Evolutionary conservation across 1,140 invertebrate genomes (phyloP).

Genomic region (Drosophila bocki): DNA sequence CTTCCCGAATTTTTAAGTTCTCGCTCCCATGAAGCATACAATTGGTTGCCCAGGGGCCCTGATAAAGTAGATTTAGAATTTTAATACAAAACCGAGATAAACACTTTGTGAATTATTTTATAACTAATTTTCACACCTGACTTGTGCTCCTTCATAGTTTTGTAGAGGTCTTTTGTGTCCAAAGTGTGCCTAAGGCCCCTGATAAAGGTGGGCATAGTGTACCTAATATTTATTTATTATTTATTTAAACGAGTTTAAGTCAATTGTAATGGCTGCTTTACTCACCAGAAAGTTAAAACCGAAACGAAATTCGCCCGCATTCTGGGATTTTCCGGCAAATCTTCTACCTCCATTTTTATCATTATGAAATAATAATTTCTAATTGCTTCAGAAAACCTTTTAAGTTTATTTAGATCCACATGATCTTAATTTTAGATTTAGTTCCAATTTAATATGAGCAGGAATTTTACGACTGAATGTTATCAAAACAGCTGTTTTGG

Average conservation of each 20-base stretch:
- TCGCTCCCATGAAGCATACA: conserved; percentile 62
- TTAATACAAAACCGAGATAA: neutral
- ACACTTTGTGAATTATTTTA: neutral
- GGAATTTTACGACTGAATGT: neutral
- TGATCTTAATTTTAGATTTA: neutral
- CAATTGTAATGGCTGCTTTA: neutral
- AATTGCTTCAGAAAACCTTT: neutral
- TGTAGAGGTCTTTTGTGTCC: conserved; percentile 86
- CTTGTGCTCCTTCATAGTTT: conserved; percentile 87
- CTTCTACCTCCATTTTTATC: conserved; percentile 65
- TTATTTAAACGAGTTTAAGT: neutral
- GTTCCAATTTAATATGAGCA: too few relatives aligned
- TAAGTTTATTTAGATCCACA: neutral
- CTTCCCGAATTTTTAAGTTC: conserved; percentile 49
- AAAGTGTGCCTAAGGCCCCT: conserved; percentile 86
- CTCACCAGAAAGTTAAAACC: conserved; percentile 76
- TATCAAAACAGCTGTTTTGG: neutral
- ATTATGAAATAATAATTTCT: neutral
- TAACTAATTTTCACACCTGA: conserved; percentile 74
- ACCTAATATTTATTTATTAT: conserved; percentile 66
- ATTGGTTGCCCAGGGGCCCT: conserved; percentile 69
- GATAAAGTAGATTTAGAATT: conserved; percentile 6
- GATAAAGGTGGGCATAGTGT: conserved; percentile 86
- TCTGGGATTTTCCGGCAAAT: conserved; percentile 75
- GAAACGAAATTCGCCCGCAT: conserved; percentile 69